Percentiles rank a stretch among this genome's conserved stretches.
Conservation (phyloP, 2,113 vertebrate genomes). For the Hippocampus mohnikei region DNA sequence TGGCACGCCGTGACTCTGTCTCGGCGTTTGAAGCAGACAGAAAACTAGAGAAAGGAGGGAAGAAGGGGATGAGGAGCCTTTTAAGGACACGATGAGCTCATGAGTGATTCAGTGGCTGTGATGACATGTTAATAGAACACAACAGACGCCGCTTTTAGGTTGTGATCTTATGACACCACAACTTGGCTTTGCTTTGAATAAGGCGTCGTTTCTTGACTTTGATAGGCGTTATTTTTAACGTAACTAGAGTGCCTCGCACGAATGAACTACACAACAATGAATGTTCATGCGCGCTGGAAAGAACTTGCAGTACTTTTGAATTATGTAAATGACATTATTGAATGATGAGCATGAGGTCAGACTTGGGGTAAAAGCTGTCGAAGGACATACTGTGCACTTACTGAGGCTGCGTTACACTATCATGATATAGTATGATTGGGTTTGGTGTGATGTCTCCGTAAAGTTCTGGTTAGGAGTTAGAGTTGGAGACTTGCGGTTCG, state of each 20-base stretch:
- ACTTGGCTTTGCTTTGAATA: slow-evolving; percentile 12
- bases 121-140: slow-evolving; percentile 7
- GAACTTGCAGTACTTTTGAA: not conserved
- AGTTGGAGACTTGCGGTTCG: too few relatives aligned
- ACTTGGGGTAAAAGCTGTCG: not conserved
- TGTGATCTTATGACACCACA: slow-evolving; percentile 20
- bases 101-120: slow-evolving; percentile 26
- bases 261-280: not conserved
- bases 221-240: not conserved
- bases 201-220: not conserved
- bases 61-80: slow-evolving; percentile 46
- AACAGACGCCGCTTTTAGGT: slow-evolving; percentile 32
- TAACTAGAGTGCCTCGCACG: not conserved
- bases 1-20: slow-evolving; percentile 42
- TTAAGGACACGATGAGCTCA: slow-evolving; percentile 56
- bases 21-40: slow-evolving; percentile 27
- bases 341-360: not conserved
- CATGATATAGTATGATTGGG: not conserved
- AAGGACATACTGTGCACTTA: not conserved
- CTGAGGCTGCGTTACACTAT: not conserved
- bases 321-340: not conserved
- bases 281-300: not conserved
- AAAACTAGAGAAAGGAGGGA: slow-evolving; percentile 34
- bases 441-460: not conserved
- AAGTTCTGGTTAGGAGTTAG: not conserved